Evolutionary conservation across 2,113 vertebrate species (phyloP), one percentile per base, ranked within the genome.

Genomic region (Calypte anna): DNA sequence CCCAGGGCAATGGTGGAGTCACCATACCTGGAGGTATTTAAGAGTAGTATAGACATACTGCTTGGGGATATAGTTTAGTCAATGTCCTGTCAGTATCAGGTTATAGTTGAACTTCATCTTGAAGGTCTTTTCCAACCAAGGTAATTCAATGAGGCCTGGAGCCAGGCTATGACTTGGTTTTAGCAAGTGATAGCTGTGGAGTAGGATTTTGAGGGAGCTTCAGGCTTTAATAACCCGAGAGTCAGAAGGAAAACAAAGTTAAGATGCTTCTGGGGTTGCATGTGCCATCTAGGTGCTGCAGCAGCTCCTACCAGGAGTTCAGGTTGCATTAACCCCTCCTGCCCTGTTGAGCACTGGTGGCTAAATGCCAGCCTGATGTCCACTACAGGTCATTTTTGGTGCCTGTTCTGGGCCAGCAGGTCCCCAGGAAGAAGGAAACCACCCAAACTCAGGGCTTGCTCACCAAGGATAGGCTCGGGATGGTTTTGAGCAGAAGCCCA

Each of bases 401-500:
- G 58, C 57, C 50, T 4, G 0, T 30, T 77, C 12, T 74, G 48
- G 10, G 17, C 33, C 67, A 62, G 55, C 36, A 46, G 57, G 38
- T 69, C 21, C 21, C 27, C 38, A 64, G 17, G 17, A 33, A 57
- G 57, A 23, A 38, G 33, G 11, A 7, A 5, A 31, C n/a, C 38
- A n/a, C 17, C 16, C 2, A 0, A 50, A 24, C 1, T 0, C 1
- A 0, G 20, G 19, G 54, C 36, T 8, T 0, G 0, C 20, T 48
- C 17, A 3, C 82, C 6, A 1, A 30, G 25, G 10, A 3, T 28
- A 40, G 24, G 50, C 79, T 36, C 2, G 1, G 25, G 33, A 9
- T 17, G 46, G 30, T n/a, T 91, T 78, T 33, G 43, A 51, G 54
- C 2, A 6, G 2, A 1, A 30, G 13, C 12, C 33, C 0, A 0